These are phyloP conservation scores for Ancistrus triradiatus DNA, from an alignment of 2,113 vertebrate genomes.

Conservation along the genomic window DNA sequence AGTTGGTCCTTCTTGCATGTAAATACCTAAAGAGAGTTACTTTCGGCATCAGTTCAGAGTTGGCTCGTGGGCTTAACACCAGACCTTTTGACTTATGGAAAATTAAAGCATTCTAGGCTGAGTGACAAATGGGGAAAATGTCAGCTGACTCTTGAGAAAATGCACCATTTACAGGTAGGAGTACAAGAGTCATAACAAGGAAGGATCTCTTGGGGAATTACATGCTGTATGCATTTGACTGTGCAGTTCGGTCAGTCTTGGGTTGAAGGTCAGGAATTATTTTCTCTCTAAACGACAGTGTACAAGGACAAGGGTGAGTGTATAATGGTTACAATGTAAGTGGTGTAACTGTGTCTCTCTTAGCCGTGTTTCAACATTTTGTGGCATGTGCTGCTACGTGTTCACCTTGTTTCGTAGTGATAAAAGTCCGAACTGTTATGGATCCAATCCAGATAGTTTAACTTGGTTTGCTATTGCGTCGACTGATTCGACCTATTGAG, in stretches of 20 bases:
- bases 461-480: no score
- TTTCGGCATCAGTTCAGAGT: not conserved
- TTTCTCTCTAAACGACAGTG: slow-evolving; percentile 12
- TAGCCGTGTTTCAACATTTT: no score
- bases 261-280: slow-evolving; percentile 9
- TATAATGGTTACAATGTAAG: slow-evolving; percentile 11
- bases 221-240: slow-evolving; percentile 1
- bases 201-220: slow-evolving; percentile 17
- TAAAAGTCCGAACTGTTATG: no score
- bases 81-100: not conserved
- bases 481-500: no score
- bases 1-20: no score
- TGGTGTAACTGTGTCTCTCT: not conserved
- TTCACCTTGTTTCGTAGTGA: no score
- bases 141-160: slow-evolving; percentile 17
- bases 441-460: no score
- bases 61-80: not conserved
- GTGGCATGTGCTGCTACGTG: no score
- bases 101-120: not conserved
- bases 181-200: not conserved
- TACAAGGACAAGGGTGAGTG: not conserved
- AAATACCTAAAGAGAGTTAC: no score
- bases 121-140: slow-evolving; percentile 7
- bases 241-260: not conserved
- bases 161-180: not conserved